phyloP scores from a whole-genome alignment of 1,140 invertebrate genomes.

The Euschistus heros region DNA sequence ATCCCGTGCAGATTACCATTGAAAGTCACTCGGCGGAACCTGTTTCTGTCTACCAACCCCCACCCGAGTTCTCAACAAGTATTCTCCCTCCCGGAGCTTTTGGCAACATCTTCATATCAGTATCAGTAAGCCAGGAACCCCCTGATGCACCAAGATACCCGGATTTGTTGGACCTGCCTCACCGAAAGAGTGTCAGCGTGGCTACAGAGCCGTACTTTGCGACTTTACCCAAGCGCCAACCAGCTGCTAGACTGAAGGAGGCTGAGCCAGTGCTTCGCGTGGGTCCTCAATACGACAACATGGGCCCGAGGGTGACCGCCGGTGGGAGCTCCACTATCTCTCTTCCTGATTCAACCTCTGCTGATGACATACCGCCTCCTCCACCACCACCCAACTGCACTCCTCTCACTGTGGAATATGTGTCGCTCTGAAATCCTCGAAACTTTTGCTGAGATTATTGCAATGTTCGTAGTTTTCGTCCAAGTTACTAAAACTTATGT shows the following conservation, averaged over 20 bases:
- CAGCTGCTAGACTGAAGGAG: conserved; percentile 27
- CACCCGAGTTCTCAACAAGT: conserved; percentile 53
- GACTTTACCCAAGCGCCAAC: conserved; percentile 37
- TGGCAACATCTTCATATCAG: conserved; percentile 64
- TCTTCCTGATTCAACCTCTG: conserved; percentile 49
- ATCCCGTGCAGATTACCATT: conserved; percentile 63
- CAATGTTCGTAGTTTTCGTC: neutral
- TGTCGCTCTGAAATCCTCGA: conserved; percentile 30
- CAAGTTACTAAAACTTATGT: neutral
- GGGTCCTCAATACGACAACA: conserved; percentile 67
- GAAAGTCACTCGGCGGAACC: conserved; percentile 46
- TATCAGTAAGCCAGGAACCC: conserved; percentile 57
- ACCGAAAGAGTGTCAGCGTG: conserved; percentile 40
- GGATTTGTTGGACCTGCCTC: conserved; percentile 61
- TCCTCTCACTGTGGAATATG: conserved; percentile 33
- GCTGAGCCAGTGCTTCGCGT: conserved; percentile 23
- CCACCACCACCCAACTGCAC: conserved; percentile 42
- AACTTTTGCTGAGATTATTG: neutral
- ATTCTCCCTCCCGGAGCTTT: conserved; percentile 47
- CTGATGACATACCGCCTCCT: conserved; percentile 40
- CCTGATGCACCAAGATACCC: conserved; percentile 43
- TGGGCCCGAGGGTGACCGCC: conserved; percentile 77
- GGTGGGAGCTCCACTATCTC: conserved; percentile 72
- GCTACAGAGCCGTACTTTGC: conserved; percentile 43
- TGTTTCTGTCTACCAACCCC: conserved; percentile 45